Evolutionary conservation across 2,888 invertebrate genomes (phyloP).

Genomic region (Sipha maydis): DNA sequence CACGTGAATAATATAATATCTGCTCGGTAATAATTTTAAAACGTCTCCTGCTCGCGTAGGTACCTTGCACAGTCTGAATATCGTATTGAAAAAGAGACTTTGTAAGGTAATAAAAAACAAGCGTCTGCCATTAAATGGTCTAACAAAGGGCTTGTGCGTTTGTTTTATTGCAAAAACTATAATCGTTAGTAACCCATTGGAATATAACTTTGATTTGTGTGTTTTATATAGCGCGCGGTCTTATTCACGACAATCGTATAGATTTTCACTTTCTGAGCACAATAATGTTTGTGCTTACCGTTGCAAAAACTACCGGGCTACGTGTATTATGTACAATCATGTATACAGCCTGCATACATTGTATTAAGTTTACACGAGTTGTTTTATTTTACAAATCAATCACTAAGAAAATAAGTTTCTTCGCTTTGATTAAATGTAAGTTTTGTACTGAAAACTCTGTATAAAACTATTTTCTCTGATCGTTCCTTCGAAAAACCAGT

Average conservation of each 20-base stretch:
- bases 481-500: too few species aligned
- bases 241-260: not conserved
- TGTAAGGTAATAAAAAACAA: conserved; percentile 53
- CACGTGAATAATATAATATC: conserved; percentile 7
- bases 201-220: conserved; percentile 51
- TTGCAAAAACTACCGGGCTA: not conserved
- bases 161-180: conserved; percentile 48
- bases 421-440: too few species aligned
- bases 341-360: too few species aligned
- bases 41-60: not conserved
- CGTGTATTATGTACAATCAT: not conserved
- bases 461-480: too few species aligned
- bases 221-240: not conserved
- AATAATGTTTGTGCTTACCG: conserved; percentile 4
- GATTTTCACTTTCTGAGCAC: not conserved
- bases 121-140: conserved; percentile 44
- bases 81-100: conserved; percentile 40
- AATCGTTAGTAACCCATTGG: conserved; percentile 51
- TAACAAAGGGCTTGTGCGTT: conserved; percentile 39
- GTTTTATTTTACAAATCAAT: too few species aligned
- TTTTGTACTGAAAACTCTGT: too few species aligned
- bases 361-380: too few species aligned
- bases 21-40: conserved; percentile 33
- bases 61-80: not conserved
- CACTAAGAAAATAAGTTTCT: too few species aligned